These are phyloP conservation scores for Matsumyia berberina DNA, from an alignment of 2,888 invertebrate species.

Conservation along the genomic window DNA sequence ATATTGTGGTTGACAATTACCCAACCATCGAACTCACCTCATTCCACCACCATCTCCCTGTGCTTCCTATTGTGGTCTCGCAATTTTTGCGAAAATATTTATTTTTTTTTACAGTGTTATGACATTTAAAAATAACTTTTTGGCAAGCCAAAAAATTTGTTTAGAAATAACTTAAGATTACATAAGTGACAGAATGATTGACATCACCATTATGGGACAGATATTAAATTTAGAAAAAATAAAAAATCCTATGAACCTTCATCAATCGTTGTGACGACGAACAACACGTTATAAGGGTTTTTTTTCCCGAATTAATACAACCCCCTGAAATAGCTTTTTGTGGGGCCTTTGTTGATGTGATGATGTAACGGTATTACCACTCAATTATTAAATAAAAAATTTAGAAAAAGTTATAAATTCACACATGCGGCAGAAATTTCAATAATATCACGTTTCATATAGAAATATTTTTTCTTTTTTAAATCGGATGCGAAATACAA, in stretches of 20 bases:
- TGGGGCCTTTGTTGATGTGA: background rate
- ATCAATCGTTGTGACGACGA: no score
- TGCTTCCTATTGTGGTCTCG: no score
- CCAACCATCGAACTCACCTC: no score
- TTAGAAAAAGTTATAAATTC: background rate
- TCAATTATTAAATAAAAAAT: constrained; percentile 12
- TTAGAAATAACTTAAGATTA: constrained; percentile 4
- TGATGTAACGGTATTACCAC: background rate
- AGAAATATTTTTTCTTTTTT: background rate
- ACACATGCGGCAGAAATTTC: background rate
- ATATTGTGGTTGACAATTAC: no score
- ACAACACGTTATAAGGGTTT: no score
- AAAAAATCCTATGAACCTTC: no score
- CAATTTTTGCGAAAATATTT: no score
- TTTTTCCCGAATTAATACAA: background rate
- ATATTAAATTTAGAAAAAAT: constrained; percentile 5
- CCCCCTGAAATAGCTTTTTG: background rate
- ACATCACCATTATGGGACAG: constrained; percentile 1
- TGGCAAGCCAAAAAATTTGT: background rate
- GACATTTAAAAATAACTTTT: constrained; percentile 9
- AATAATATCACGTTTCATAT: background rate
- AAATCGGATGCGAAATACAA: background rate
- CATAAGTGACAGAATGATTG: constrained; percentile 18
- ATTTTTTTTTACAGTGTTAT: constrained; percentile 1
- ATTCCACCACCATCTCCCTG: no score